Evolutionary conservation across 2,888 invertebrate genomes (phyloP).

Genomic region (Caenorhabditis panamensis): DNA sequence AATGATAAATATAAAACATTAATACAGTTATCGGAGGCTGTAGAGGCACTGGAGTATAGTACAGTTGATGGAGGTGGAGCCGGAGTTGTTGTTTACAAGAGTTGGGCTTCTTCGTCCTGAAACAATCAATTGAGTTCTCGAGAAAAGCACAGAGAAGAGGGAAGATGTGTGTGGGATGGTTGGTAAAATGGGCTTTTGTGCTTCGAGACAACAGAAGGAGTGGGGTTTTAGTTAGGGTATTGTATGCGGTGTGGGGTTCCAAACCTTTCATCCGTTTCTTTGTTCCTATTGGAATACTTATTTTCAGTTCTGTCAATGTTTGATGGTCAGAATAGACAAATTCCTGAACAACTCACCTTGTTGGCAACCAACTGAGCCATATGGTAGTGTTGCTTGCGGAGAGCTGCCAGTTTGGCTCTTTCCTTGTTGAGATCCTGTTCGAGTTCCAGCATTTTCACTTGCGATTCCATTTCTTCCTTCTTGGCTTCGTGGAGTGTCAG

Average conservation of each 20-base stretch:
- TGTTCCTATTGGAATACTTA: neutral
- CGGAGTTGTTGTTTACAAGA: neutral
- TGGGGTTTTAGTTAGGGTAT: neutral
- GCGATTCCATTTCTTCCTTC: conserved; percentile 96
- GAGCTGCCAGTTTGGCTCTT: conserved; percentile 89
- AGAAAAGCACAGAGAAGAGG: neutral
- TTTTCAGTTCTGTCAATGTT: conserved; percentile 4
- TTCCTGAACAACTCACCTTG: conserved; percentile 23
- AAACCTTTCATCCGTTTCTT: neutral
- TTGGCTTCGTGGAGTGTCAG: conserved; percentile 95
- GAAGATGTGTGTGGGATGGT: neutral
- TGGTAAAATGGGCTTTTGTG: neutral
- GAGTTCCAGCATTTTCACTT: conserved; percentile 92
- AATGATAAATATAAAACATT: conserved; percentile 4
- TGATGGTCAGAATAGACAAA: neutral
- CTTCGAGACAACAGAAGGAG: neutral
- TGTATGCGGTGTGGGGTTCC: neutral
- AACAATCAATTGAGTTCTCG: neutral
- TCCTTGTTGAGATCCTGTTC: conserved; percentile 93
- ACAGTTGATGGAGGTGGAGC: neutral
- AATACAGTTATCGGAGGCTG: neutral
- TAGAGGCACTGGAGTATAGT: neutral
- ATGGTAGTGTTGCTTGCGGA: conserved; percentile 93
- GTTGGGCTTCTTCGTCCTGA: conserved; percentile 2
- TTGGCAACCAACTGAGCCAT: conserved; percentile 77